Conservation (phyloP, 2,113 vertebrate species). For the Pachypanchax playfairii region DNA sequence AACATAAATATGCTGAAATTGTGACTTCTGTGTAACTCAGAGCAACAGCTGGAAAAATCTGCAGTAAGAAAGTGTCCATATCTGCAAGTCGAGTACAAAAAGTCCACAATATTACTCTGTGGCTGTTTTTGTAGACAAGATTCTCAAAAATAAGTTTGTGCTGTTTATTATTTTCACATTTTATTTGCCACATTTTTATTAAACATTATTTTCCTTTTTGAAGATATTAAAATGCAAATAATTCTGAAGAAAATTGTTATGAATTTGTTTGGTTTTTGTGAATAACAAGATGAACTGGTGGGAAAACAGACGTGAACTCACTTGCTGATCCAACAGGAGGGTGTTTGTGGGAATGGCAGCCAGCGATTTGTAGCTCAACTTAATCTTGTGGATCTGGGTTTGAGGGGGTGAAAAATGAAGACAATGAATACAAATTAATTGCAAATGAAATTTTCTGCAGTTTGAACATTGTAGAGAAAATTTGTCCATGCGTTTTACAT, state of each 20-base stretch:
- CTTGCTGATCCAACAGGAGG: constrained; percentile 96
- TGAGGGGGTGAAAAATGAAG: constrained; percentile 50
- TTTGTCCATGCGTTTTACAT: not conserved
- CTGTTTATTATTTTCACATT: not conserved
- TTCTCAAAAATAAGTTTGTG: too few relatives aligned
- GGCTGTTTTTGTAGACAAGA: too few relatives aligned
- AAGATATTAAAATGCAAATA: not conserved
- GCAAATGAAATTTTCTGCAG: not conserved
- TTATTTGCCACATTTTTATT: not conserved
- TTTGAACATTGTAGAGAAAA: constrained; percentile 3
- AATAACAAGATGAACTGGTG: not conserved
- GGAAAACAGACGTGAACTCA: constrained; percentile 74
- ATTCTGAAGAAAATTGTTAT: not conserved
- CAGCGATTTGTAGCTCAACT: constrained; percentile 92
- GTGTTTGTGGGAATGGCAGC: constrained; percentile 98
- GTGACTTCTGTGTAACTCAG: too few relatives aligned
- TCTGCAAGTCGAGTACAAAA: too few relatives aligned
- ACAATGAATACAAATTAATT: constrained; percentile 5
- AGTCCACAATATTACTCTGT: too few relatives aligned
- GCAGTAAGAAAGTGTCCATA: too few relatives aligned
- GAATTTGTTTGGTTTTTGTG: not conserved
- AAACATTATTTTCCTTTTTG: not conserved
- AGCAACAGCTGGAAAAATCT: too few relatives aligned
- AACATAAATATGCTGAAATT: too few relatives aligned
- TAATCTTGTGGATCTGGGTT: constrained; percentile 89